Evolutionary conservation across 2,797 vertebrate genomes (phyloP).

Genomic region (Syndactyla subalaris): DNA sequence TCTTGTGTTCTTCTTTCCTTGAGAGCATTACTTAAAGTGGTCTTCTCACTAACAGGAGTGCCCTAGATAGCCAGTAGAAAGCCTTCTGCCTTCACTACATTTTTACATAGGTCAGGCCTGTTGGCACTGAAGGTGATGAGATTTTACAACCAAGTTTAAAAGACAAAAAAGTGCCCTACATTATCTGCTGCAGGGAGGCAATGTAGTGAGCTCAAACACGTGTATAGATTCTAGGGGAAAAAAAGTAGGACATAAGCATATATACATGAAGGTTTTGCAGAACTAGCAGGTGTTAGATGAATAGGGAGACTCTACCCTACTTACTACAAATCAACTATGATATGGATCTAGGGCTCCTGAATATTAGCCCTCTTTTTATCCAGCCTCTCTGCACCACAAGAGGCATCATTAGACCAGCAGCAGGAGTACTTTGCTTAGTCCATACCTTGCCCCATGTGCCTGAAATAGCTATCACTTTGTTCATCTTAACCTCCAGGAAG

Average conservation of each 20-base stretch:
- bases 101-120: not conserved
- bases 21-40: not conserved
- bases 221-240: not conserved
- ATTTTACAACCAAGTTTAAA: not conserved
- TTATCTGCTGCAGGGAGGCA: not conserved
- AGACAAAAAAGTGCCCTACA: not conserved
- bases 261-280: not conserved
- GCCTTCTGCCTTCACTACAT: not conserved
- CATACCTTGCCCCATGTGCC: not conserved
- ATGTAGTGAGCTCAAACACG: not conserved
- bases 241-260: conserved; percentile 19
- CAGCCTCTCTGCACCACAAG: not conserved
- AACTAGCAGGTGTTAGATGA: conserved; percentile 26
- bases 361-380: not conserved
- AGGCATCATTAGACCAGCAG: not conserved
- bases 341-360: not conserved
- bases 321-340: not conserved
- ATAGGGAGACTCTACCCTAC: not conserved
- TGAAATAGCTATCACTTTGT: not conserved
- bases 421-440: not conserved
- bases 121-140: not conserved
- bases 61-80: not conserved
- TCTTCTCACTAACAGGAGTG: not conserved
- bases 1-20: not conserved
- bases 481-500: not conserved